Base-by-base conservation (phyloP, 2,888 invertebrate genomes). In the Aleiodes testaceus region DNA sequence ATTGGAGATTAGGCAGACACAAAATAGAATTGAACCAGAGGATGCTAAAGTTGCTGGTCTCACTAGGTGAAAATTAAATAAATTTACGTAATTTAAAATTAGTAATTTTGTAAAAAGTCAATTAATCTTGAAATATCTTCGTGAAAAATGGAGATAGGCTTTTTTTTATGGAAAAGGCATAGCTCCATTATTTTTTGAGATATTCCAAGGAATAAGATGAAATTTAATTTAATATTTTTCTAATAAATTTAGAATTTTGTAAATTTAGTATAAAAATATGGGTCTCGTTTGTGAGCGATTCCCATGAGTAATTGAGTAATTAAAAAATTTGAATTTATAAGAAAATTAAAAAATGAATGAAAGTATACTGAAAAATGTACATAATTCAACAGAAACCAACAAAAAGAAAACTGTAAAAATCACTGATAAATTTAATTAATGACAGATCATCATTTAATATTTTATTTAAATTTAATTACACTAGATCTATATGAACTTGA, bases 1-100 rank as follows among this genome's bases (percentile, higher is more conserved):
- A 90, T 90, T 84, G 70, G 79, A 74, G 16, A 82, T 87, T 72
- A 84, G 85, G 50, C 81, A 84, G 59, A 79, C 73, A n/a, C 82
- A 87, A 72, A 86, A 84, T 68, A 79, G 85, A 78, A 86, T 87
- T 66, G 79, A 85, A 59, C 83, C 84, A 14, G 75, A 81, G 67
- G 87, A 87, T 71, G 87, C 86, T 2, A 83, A 79, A 74, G 76
- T 84, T 68, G 86, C 86, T 61, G 86, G 87, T 69, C 75, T 84
- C 59, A 74, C 50, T 7, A 52, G 53, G 63, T 67, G 20, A 69
- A 42, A 14, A 64, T 26, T 63, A 65, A 9, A 44, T 66, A 63
- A 67, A 72, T 52, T 45, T 14, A 67, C 14, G 20, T n/a, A 7
- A 55, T 26, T 53, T 45, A 55, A 45, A 44, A 14, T 22, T 22